These are phyloP conservation scores for Melopsittacus undulatus DNA, from an alignment of 2,797 vertebrate species.

Conservation along the genomic window DNA sequence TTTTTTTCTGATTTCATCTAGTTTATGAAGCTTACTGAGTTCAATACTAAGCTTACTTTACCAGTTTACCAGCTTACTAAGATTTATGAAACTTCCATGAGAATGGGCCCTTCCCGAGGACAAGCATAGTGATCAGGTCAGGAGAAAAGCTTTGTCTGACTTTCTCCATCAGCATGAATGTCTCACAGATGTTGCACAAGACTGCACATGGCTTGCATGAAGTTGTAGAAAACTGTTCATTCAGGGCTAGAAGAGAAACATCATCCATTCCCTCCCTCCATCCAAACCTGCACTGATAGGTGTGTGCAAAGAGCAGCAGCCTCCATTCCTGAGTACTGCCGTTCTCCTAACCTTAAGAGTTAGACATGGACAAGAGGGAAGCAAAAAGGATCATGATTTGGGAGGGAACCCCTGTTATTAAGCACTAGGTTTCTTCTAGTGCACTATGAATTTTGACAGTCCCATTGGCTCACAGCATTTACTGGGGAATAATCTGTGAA, in stretches of 20 bases:
- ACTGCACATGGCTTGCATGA: not conserved
- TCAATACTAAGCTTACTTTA: not conserved
- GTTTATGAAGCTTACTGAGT: not conserved
- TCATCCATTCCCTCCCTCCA: not conserved
- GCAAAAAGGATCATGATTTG: not conserved
- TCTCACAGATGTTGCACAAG: not conserved
- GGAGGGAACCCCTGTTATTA: not conserved
- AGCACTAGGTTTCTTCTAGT: not conserved
- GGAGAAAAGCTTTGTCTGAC: not conserved
- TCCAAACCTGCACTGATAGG: not conserved
- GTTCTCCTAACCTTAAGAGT: not conserved
- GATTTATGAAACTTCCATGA: not conserved
- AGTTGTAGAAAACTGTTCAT: not conserved
- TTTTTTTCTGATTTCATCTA: not conserved
- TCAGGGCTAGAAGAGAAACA: not conserved
- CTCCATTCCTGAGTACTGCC: not conserved
- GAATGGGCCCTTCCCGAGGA: not conserved
- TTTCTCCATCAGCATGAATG: fast-evolving
- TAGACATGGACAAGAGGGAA: not conserved
- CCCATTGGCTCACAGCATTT: not conserved
- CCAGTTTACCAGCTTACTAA: not conserved
- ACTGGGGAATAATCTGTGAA: not conserved
- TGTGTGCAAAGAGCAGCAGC: not conserved
- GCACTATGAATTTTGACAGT: not conserved
- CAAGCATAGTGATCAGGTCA: not conserved